phyloP scores from a whole-genome alignment of 2,797 vertebrate genomes.

The Bucorvus abyssinicus region DNA sequence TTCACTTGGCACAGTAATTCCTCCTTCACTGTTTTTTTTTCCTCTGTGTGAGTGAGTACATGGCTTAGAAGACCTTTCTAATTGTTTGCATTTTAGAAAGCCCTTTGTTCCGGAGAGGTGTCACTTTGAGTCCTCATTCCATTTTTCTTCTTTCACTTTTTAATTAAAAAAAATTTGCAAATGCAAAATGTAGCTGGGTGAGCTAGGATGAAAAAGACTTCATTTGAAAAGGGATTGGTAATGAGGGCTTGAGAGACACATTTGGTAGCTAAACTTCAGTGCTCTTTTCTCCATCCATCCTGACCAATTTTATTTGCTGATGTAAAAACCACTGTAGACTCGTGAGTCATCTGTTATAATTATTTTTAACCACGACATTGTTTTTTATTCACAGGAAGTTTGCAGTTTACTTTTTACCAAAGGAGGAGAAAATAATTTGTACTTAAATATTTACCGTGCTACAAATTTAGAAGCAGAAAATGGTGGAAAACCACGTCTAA shows the following conservation, averaged over 20 bases:
- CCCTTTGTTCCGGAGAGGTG: background rate
- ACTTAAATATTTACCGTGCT: background rate
- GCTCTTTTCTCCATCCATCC: background rate
- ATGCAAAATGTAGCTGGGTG: background rate
- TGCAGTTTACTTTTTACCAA: background rate
- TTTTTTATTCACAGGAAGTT: conserved; percentile 29
- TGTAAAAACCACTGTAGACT: background rate
- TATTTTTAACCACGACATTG: conserved; percentile 40
- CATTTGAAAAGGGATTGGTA: background rate
- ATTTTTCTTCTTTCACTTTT: conserved; percentile 23
- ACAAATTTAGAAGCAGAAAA: conserved; percentile 30
- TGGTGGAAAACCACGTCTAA: background rate
- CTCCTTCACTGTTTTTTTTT: background rate
- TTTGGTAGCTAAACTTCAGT: conserved; percentile 16
- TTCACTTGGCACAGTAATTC: background rate
- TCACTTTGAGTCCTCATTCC: background rate
- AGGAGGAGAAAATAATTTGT: background rate
- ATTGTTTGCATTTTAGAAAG: background rate
- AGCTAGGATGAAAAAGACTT: background rate
- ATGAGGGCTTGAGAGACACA: background rate
- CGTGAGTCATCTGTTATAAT: conserved; percentile 49
- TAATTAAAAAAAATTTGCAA: conserved; percentile 30
- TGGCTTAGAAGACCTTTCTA: background rate
- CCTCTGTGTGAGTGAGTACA: background rate
- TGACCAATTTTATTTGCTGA: conserved; percentile 29